These are phyloP conservation scores for Callaeas wilsoni DNA, from an alignment of 2,113 vertebrate species.

Conservation along the genomic window DNA sequence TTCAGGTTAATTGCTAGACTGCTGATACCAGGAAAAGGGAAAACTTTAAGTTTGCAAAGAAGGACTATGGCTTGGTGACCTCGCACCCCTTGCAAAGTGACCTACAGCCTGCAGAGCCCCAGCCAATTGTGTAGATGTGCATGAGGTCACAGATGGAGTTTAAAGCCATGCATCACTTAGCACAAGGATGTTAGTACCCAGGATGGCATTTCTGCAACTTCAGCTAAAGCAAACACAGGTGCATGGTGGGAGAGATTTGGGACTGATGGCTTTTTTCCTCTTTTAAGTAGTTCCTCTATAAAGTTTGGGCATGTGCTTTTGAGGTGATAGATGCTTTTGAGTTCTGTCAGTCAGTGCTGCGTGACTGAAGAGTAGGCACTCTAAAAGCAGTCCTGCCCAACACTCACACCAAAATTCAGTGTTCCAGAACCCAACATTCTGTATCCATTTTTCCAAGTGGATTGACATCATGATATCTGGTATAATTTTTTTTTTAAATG, in stretches of 20 bases:
- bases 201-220: not conserved
- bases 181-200: not conserved
- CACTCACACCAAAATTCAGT: not conserved
- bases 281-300: not conserved
- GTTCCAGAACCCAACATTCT: not conserved
- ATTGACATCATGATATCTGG: not conserved
- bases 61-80: not conserved
- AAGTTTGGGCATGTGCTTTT: not conserved
- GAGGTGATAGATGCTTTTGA: not conserved
- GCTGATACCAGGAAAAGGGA: not conserved
- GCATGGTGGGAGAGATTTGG: not conserved
- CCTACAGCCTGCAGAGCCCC: not conserved
- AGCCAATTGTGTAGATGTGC: fast-evolving
- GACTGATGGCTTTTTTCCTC: not conserved
- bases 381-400: not conserved
- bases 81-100: not conserved
- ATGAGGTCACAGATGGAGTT: not conserved
- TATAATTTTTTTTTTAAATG: not conserved
- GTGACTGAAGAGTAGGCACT: not conserved
- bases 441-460: not conserved
- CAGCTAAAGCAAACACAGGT: not conserved
- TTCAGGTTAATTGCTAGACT: not conserved
- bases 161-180: not conserved
- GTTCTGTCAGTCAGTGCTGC: not conserved
- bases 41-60: not conserved